Evolutionary conservation across 2,888 invertebrate species (phyloP), one percentile per base, ranked within the genome.

Genomic region (Agrochola macilenta): DNA sequence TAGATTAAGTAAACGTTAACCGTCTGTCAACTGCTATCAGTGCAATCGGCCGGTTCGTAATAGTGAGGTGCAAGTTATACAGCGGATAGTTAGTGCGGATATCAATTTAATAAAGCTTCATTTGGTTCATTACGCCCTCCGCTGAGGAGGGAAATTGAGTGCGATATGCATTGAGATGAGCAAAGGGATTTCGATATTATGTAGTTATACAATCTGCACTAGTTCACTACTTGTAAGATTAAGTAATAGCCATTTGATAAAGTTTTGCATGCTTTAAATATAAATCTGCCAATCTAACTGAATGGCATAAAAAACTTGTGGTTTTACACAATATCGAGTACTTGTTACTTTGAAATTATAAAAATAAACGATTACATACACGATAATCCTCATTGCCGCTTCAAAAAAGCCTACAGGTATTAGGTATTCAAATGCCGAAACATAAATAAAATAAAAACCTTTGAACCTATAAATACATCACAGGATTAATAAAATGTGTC

Each of bases 101-200:
- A 88, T 84, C 85, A 86, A 88, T 88, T 86, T 86, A 86, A 86
- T 86, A 84, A 81, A 79, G 87, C 84, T 86, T 84, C 88, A 77
- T 84, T 79, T 78, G 82, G 63, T 78, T 87, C 85, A 87, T 85
- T 87, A 87, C 65, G 73, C 43, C 69, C 80, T 84, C 84, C 80
- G 73, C 63, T 75, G 72, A 76, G 73, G 71, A 81, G 72, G 73
- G 82, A 81, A 81, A 87, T 87, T 78, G 76, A 85, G 74, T 74
- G 76, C 63, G 71, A 85, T 76, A 78, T 81, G 84, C 72, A 83
- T 79, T 70, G 65, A 83, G 87, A 83, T 81, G 78, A 76, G 74
- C 80, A n/a, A 73, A 84, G 71, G 78, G 82, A 84, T 85, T 85
- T 78, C 63, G 58, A 70, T 73, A 35, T 73, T 58, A 73, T 26